Evolutionary conservation across 2,113 vertebrate genomes (phyloP), one percentile per base, ranked within the genome.

Genomic region (Mohoua ochrocephala): DNA sequence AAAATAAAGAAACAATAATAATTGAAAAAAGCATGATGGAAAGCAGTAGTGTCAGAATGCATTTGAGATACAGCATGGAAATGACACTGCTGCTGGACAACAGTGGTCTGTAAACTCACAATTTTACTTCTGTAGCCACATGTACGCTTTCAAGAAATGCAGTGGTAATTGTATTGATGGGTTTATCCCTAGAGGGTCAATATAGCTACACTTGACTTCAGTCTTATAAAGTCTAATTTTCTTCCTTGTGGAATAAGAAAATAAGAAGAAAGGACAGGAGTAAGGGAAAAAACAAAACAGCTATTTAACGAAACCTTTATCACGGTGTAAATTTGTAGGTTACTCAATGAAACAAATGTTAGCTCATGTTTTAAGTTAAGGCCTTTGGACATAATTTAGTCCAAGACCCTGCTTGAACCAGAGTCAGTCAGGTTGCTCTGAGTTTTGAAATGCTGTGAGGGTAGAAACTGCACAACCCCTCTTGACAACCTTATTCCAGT

Each of bases 221-320:
- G 74, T 82, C 59, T 95, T 78, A 86, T 4, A 22, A 84, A 84
- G 49, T 83, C 57, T 93, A 10, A 69, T 95, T 91, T 97, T 97
- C 57, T 4, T 95, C 26, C 37, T 95, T 13, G 41, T 23, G 70
- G n/a, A 79, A 39, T 81, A 85, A 87, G 56, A 87, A 93, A 91
- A 84, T 70, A 8, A 83, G 73, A 86, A 73, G 45, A 47, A 54
- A 52, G 11, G 8, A 31, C 24, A 35, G 19, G 21, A 52, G 13
- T 19, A 37, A 26, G 15, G 39, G 7, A 10, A 47, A 39, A 9
- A 54, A 15, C 27, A 65, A 33, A 86, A 23, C 33, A 50, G 15
- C 35, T 89, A 28, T 73, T 70, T 87, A 95, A 87, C 15, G 50
- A 70, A 89, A 84, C 21, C 16, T 84, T 92, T 74, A 75, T 75